phyloP scores from a whole-genome alignment of 1,140 invertebrate genomes.

The Rhyacophila brunnea region DNA sequence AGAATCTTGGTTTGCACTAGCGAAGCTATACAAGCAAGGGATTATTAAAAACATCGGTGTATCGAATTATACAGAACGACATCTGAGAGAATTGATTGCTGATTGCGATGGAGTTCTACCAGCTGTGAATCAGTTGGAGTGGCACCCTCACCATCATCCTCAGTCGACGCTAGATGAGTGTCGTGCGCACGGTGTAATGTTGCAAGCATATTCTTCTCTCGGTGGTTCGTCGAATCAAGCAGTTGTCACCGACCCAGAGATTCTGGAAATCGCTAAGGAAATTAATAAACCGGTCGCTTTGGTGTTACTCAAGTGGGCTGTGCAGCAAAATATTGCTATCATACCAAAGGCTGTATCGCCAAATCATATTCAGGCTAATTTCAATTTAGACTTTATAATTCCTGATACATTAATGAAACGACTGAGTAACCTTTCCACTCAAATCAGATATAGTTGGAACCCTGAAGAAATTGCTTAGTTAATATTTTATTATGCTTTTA shows the following conservation, averaged over 20 bases:
- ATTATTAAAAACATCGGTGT: constrained; percentile 75
- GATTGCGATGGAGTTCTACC: constrained; percentile 61
- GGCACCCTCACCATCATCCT: constrained; percentile 57
- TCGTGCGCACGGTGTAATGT: constrained; percentile 49
- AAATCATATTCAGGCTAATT: constrained; percentile 52
- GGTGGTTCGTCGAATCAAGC: constrained; percentile 47
- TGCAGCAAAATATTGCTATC: constrained; percentile 52
- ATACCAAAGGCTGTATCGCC: constrained; percentile 57
- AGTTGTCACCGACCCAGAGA: constrained; percentile 25
- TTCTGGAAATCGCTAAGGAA: constrained; percentile 48
- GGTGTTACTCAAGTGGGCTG: constrained; percentile 54
- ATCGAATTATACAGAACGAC: constrained; percentile 76
- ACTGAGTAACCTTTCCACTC: constrained; percentile 43
- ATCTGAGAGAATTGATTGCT: constrained; percentile 68
- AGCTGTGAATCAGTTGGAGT: constrained; percentile 71
- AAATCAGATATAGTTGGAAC: constrained; percentile 59
- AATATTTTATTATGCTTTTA: constrained; percentile 32
- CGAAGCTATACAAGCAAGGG: constrained; percentile 61
- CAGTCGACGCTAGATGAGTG: constrained; percentile 54
- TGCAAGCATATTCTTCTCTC: constrained; percentile 63
- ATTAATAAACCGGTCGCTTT: constrained; percentile 52
- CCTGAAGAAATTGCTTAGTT: constrained; percentile 38
- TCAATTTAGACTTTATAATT: constrained; percentile 51
- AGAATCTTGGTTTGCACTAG: constrained; percentile 68
- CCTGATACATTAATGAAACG: constrained; percentile 44